phyloP scores from a whole-genome alignment of 2,888 invertebrate species.

The Rhamnusium bicolor region DNA sequence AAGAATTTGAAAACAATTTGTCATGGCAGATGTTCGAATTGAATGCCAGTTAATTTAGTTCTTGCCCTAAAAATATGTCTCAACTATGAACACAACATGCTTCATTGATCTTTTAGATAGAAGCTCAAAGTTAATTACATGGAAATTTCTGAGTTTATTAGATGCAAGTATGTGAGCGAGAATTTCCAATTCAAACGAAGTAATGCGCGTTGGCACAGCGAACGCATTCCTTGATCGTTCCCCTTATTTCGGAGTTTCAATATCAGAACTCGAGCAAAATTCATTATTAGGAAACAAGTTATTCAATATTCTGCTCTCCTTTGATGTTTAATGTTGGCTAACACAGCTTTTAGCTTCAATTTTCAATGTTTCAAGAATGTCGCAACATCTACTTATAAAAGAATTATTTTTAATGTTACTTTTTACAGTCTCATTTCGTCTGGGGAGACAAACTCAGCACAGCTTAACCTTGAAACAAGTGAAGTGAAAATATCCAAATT shows the following conservation, averaged over 20 bases:
- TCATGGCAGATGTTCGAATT: slow-evolving; percentile 16
- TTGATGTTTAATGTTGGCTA: slow-evolving; percentile 64
- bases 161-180: slow-evolving; percentile 71
- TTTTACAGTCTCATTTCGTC: slow-evolving; percentile 12
- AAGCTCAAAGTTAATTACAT: slow-evolving; percentile 70
- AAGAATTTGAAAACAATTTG: slow-evolving; percentile 33
- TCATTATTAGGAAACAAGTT: slow-evolving; percentile 70
- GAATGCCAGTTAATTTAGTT: slow-evolving; percentile 26
- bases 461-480: slow-evolving; percentile 2
- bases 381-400: slow-evolving; percentile 39
- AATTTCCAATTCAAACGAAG: slow-evolving; percentile 72
- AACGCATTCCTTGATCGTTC: slow-evolving; percentile 64
- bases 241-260: slow-evolving; percentile 59
- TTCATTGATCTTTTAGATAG: slow-evolving; percentile 66
- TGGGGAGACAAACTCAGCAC: neutral
- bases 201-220: slow-evolving; percentile 62
- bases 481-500: slow-evolving; percentile 5
- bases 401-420: slow-evolving; percentile 43
- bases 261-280: slow-evolving; percentile 66
- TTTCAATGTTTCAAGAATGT: slow-evolving; percentile 54
- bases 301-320: slow-evolving; percentile 67
- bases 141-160: slow-evolving; percentile 71
- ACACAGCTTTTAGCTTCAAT: slow-evolving; percentile 60
- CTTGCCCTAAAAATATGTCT: slow-evolving; percentile 36
- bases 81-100: slow-evolving; percentile 56